These are phyloP conservation scores for Mus minutoides DNA, from an alignment of 2,797 vertebrate genomes.

Conservation along the genomic window DNA sequence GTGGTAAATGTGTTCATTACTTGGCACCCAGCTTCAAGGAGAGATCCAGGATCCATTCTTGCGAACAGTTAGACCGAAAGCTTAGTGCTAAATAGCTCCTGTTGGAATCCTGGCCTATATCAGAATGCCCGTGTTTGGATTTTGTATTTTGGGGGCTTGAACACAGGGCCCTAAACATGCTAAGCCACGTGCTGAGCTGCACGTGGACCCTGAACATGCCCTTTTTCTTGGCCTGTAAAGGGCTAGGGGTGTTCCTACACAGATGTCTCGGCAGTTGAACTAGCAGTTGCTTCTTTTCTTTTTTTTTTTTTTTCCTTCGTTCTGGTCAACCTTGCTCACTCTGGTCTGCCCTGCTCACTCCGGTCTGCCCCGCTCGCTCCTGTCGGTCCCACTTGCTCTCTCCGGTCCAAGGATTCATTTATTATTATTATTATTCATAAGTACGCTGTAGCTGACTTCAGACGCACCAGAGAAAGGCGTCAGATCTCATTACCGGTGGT, in stretches of 20 bases:
- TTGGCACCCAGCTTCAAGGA: background rate
- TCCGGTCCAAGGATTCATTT: too few species aligned
- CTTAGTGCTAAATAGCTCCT: background rate
- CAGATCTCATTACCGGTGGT: too few species aligned
- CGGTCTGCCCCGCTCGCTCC: too few species aligned
- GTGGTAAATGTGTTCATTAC: background rate
- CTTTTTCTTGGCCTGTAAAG: constrained; percentile 12
- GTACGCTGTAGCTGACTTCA: too few species aligned
- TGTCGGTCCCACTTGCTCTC: too few species aligned
- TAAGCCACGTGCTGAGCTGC: background rate
- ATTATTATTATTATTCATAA: too few species aligned
- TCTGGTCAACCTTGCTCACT: too few species aligned
- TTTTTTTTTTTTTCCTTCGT: too few species aligned
- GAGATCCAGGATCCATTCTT: background rate
- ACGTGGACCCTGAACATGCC: background rate
- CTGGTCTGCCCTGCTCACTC: too few species aligned
- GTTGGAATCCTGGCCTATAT: background rate
- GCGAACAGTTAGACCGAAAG: background rate
- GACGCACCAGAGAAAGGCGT: too few species aligned
- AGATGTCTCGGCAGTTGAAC: background rate
- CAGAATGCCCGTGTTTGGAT: background rate
- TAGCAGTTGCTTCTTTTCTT: background rate
- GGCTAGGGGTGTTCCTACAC: background rate
- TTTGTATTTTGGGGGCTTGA: background rate
- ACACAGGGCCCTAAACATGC: background rate